These are phyloP conservation scores for Zosterops japonicus DNA, from an alignment of 2,113 vertebrate species.

Conservation along the genomic window DNA sequence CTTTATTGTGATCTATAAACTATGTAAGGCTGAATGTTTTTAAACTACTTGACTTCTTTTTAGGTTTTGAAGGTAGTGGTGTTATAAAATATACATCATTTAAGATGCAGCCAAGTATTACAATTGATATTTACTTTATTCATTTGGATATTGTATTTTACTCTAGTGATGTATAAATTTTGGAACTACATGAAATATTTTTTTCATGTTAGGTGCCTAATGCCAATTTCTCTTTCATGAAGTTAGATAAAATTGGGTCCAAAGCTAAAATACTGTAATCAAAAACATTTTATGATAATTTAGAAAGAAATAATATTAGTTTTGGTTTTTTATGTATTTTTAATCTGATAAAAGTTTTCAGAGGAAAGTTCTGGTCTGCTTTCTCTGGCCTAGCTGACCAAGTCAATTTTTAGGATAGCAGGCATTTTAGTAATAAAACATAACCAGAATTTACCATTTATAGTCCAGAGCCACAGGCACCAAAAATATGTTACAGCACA, in stretches of 20 bases:
- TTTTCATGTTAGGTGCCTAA: neutral
- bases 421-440: neutral
- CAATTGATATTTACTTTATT: neutral
- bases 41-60: neutral
- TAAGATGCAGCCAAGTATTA: neutral
- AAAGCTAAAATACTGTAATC: neutral
- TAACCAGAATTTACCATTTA: neutral
- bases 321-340: neutral
- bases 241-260: neutral
- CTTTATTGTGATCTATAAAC: neutral
- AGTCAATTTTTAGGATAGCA: neutral
- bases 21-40: rapidly evolving
- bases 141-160: neutral
- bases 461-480: neutral
- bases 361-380: neutral
- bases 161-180: neutral
- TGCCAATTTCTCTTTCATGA: neutral
- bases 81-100: neutral
- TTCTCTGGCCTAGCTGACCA: neutral
- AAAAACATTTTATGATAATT: neutral
- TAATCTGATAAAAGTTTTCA: neutral
- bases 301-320: neutral
- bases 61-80: neutral
- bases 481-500: neutral
- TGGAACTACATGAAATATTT: rapidly evolving